Evolutionary conservation across 2,888 invertebrate species (phyloP).

Genomic region (Dicyrtomina minuta): DNA sequence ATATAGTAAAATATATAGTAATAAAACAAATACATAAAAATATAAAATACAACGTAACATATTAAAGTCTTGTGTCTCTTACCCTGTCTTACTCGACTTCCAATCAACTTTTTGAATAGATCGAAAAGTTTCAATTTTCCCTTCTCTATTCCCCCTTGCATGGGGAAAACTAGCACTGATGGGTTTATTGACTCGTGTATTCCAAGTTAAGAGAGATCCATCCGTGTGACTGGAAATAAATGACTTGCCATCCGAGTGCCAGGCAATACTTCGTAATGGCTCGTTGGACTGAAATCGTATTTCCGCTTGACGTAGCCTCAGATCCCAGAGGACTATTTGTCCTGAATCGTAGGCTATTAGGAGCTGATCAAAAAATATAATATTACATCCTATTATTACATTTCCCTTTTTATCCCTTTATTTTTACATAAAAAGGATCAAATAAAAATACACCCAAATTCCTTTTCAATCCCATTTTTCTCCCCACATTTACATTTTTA

Average conservation of each 20-base stretch:
- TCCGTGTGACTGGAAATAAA: constrained; percentile 91
- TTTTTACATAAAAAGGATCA: not conserved
- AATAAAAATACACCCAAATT: constrained; percentile 12
- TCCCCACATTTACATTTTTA: no score
- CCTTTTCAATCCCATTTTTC: no score
- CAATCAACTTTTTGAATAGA: constrained; percentile 94
- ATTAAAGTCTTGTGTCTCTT: constrained; percentile 57
- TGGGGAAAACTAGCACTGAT: constrained; percentile 84
- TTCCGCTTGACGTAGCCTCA: constrained; percentile 81
- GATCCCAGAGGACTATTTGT: constrained; percentile 93
- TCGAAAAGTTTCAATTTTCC: constrained; percentile 89
- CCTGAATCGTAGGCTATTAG: constrained; percentile 96
- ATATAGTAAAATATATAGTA: no score
- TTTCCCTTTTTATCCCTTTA: not conserved
- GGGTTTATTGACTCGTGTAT: constrained; percentile 73
- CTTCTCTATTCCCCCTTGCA: constrained; percentile 73
- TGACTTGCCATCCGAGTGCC: constrained; percentile 98
- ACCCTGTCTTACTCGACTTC: constrained; percentile 85
- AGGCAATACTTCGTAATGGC: constrained; percentile 81
- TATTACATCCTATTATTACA: not conserved
- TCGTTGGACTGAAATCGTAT: constrained; percentile 76
- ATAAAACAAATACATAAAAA: no score
- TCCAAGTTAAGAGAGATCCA: constrained; percentile 95
- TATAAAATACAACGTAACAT: no score
- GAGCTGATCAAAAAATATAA: constrained; percentile 65